Percentiles rank a stretch among this genome's conserved stretches.
phyloP scores from a whole-genome alignment of 35 echinoderm and acorn worm genomes.

The Apostichopus californicus region DNA sequence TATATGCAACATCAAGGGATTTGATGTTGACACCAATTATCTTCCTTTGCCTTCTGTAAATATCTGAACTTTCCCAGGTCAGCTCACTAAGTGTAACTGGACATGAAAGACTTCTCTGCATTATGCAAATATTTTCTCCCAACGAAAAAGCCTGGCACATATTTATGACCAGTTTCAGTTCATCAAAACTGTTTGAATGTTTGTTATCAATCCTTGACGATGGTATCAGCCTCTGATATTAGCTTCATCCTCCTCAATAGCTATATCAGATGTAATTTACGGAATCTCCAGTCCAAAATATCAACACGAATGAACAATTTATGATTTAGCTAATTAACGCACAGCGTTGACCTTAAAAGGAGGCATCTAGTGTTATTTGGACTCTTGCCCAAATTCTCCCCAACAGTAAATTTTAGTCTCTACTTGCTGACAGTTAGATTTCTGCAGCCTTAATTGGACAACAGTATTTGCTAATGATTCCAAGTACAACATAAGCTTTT shows the following conservation, averaged over 20 bases:
- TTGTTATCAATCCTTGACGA: neutral
- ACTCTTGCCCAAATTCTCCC: constrained; percentile 25
- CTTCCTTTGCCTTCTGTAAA: no score
- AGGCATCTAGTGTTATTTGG: neutral
- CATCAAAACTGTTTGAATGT: neutral
- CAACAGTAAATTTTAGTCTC: constrained; percentile 1
- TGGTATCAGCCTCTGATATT: constrained; percentile 15
- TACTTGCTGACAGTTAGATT: constrained; percentile 28
- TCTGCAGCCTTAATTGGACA: constrained; percentile 51
- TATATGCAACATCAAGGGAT: no score
- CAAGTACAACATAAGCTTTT: constrained; percentile 21
- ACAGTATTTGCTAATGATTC: constrained; percentile 36
- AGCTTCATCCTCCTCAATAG: neutral
- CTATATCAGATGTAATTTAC: constrained; percentile 30
- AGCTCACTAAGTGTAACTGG: no score
- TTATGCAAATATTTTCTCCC: no score
- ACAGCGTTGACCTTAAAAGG: constrained; percentile 24
- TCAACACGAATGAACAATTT: constrained; percentile 39
- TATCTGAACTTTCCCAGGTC: no score
- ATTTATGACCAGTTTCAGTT: neutral
- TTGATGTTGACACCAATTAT: no score
- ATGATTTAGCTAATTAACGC: constrained; percentile 47
- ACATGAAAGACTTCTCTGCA: no score
- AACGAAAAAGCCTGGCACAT: neutral
- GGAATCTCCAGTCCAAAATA: neutral